Conservation (phyloP, 2,113 vertebrate genomes). For the Podarcis raffonei region DNA sequence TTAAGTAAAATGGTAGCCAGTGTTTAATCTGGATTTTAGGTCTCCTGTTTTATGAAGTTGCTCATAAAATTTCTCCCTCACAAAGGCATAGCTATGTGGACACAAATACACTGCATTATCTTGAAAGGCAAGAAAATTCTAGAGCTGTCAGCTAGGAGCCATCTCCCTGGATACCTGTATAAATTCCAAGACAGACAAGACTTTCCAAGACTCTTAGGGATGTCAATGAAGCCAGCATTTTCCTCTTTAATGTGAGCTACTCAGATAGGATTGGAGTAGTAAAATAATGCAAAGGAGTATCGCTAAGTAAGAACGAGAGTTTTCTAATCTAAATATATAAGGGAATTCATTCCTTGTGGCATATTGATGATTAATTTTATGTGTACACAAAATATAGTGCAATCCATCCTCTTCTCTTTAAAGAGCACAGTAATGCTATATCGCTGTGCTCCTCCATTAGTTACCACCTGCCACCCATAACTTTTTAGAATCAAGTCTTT, state of each 20-base stretch:
- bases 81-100: neutral
- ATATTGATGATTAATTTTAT: conserved; percentile 44
- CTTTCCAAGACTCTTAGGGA: neutral
- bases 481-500: conserved; percentile 51
- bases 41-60: neutral
- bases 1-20: neutral
- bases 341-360: conserved; percentile 36
- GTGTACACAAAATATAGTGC: conserved; percentile 17
- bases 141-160: neutral
- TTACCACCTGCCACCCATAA: conserved; percentile 44
- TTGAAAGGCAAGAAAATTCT: neutral
- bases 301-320: neutral
- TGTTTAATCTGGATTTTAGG: neutral
- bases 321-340: neutral
- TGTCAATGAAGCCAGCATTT: neutral
- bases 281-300: neutral
- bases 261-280: neutral
- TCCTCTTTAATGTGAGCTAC: neutral
- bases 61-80: neutral
- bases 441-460: conserved; percentile 49
- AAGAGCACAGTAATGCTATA: conserved; percentile 38
- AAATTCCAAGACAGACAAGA: neutral
- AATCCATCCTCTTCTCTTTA: conserved; percentile 47
- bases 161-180: neutral
- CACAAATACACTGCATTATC: neutral